A percentile compares a stretch with the other conserved stretches of the same genome.
Conservation (phyloP, 2,113 vertebrate genomes). For the Seriola dumerili region DNA sequence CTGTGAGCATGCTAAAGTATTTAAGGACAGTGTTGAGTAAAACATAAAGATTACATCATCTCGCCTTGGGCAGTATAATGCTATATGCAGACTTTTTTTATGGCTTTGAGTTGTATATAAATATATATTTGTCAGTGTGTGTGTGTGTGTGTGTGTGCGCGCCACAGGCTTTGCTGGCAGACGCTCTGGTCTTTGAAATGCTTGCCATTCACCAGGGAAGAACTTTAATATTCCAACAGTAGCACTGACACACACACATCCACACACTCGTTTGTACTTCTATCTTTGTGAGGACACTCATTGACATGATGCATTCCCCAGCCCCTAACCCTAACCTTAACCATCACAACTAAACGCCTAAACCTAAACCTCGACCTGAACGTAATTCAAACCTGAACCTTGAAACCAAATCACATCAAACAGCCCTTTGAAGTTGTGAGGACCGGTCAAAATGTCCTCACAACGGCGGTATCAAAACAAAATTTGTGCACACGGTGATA, state of each 20-base stretch:
- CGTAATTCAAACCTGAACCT: too few species aligned
- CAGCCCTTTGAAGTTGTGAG: too few species aligned
- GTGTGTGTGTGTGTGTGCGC: not conserved
- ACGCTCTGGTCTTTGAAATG: constrained; percentile 56
- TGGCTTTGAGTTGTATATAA: constrained; percentile 38
- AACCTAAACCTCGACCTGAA: too few species aligned
- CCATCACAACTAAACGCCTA: too few species aligned
- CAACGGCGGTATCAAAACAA: too few species aligned
- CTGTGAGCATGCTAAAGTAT: constrained; percentile 38
- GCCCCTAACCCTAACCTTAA: too few species aligned
- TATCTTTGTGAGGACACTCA: too few species aligned
- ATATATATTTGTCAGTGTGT: constrained; percentile 19
- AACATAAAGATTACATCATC: constrained; percentile 47
- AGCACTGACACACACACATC: constrained; percentile 17
- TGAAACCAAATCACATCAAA: too few species aligned
- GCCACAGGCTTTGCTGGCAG: constrained; percentile 55
- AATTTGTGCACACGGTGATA: too few species aligned
- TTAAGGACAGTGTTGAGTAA: constrained; percentile 32
- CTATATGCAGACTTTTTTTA: constrained; percentile 22
- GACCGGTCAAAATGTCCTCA: too few species aligned
- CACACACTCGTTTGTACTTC: not conserved
- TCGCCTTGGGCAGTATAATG: constrained; percentile 29
- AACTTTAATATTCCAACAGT: constrained; percentile 57
- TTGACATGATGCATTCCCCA: too few species aligned
- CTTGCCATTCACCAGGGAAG: constrained; percentile 44